A percentile compares a stretch with the other conserved stretches of the same genome.
Evolutionary conservation across 2,113 vertebrate species (phyloP).

Genomic region (Brienomyrus brachyistius): DNA sequence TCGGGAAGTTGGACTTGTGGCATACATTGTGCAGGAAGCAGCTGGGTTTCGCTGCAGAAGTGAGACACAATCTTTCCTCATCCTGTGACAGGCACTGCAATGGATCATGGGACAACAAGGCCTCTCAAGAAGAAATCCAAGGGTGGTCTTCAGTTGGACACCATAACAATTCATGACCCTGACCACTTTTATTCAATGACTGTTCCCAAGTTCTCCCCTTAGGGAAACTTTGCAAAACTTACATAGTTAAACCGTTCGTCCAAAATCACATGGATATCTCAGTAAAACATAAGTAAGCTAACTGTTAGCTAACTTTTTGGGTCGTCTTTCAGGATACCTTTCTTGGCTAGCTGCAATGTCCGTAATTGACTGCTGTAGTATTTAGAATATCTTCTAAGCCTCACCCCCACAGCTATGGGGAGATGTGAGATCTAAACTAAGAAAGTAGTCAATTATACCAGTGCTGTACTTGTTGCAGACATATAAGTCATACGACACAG

Average conservation of each 20-base stretch:
- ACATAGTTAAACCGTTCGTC: neutral
- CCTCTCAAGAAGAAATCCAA: conserved; percentile 22
- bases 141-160: neutral
- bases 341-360: neutral
- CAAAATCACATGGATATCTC: neutral
- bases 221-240: neutral
- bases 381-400: neutral
- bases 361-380: neutral
- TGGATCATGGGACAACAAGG: neutral
- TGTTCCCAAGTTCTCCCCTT: neutral
- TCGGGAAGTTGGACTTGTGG: neutral
- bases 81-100: conserved; percentile 21
- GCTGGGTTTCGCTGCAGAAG: conserved; percentile 55
- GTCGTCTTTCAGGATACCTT: neutral
- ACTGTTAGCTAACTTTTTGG: neutral
- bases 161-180: neutral
- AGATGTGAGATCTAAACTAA: neutral
- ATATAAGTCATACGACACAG: neutral
- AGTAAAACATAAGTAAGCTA: neutral
- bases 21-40: conserved; percentile 40
- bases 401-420: neutral
- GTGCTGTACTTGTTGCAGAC: neutral
- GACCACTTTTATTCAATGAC: neutral
- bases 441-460: neutral
- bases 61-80: conserved; percentile 23